phyloP scores from a whole-genome alignment of 2,113 vertebrate genomes.

The Raja brachyura region DNA sequence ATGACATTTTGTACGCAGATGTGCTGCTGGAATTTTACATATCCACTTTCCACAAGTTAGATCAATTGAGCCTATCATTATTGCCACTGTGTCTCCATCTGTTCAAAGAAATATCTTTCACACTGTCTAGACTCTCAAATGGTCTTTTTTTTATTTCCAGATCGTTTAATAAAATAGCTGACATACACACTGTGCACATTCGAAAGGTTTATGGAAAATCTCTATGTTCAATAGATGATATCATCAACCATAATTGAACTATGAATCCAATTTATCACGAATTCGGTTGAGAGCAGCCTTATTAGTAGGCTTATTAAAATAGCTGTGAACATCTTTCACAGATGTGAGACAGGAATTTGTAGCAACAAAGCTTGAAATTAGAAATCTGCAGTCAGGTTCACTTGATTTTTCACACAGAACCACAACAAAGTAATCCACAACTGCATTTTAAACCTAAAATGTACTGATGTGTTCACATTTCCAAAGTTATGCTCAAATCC shows the following conservation, averaged over 20 bases:
- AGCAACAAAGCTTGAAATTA: not conserved
- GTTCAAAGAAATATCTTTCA: not conserved
- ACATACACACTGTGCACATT: no score
- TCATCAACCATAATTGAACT: not conserved
- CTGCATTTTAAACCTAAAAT: not conserved
- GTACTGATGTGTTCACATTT: not conserved
- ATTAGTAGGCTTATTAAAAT: constrained; percentile 1
- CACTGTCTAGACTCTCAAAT: not conserved
- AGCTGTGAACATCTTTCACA: not conserved
- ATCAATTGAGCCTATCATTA: not conserved
- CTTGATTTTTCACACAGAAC: not conserved
- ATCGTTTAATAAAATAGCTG: not conserved
- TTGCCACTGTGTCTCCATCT: not conserved
- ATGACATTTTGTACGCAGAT: constrained; percentile 14
- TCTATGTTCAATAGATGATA: not conserved
- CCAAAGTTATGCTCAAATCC: not conserved
- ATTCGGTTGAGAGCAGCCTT: not conserved
- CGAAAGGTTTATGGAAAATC: not conserved
- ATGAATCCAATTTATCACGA: not conserved
- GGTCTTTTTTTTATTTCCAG: not conserved
- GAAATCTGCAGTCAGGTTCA: not conserved
- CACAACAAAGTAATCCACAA: not conserved
- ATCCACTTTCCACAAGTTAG: constrained; percentile 17
- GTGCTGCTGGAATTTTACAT: constrained; percentile 3
- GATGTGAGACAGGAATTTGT: not conserved